Conservation (phyloP, 2,113 vertebrate species). For the Cebus imitator region DNA sequence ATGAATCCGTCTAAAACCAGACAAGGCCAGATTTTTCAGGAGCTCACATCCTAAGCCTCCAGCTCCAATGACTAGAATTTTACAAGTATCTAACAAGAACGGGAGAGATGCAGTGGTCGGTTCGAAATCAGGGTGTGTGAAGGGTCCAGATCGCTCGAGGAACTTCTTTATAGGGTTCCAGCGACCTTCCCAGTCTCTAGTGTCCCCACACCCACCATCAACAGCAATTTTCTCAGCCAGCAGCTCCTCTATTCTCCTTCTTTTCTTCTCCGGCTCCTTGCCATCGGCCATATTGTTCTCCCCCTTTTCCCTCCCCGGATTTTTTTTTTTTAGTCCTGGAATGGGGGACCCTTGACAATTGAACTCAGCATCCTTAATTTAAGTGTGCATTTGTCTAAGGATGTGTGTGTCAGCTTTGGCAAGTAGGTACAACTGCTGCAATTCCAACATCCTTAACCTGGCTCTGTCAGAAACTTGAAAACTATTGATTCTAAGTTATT, state of each 20-base stretch:
- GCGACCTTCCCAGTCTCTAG: slow-evolving; percentile 96
- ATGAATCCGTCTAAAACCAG: no score
- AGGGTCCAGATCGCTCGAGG: slow-evolving; percentile 96
- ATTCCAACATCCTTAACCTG: slow-evolving; percentile 1
- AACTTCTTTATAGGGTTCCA: slow-evolving; percentile 99
- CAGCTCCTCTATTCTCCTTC: no score
- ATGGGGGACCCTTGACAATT: not conserved
- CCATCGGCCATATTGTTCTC: no score
- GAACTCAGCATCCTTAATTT: not conserved
- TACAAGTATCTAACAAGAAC: slow-evolving; percentile 95
- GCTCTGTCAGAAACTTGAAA: slow-evolving; percentile 17
- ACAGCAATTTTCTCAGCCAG: slow-evolving; percentile 90
- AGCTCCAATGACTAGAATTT: slow-evolving; percentile 95
- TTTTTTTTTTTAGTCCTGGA: not conserved
- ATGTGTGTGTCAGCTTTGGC: not conserved
- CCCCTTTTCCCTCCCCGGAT: not conserved
- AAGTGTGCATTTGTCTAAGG: not conserved
- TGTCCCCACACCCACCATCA: slow-evolving; percentile 92
- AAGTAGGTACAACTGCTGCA: not conserved
- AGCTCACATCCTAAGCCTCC: slow-evolving; percentile 98
- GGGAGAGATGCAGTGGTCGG: slow-evolving; percentile 94
- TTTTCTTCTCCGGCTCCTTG: no score
- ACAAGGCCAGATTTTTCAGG: slow-evolving; percentile 92
- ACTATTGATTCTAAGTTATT: not conserved
- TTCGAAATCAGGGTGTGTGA: slow-evolving; percentile 99